Conservation (phyloP, 2,888 invertebrate species). For the Apantesis nais region DNA sequence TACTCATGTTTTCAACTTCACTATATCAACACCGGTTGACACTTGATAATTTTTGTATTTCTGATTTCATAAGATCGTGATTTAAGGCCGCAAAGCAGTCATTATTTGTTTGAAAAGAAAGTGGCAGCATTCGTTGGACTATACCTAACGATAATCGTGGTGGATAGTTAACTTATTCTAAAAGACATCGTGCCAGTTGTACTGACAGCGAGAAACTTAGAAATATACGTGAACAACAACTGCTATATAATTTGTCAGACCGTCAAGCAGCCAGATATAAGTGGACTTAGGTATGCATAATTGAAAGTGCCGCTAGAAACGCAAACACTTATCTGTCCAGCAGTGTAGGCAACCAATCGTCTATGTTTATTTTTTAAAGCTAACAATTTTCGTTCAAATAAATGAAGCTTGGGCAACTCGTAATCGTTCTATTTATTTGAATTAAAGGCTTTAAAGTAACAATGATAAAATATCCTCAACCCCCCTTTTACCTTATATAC, state of each 20-base stretch:
- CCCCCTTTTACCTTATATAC: too few relatives aligned
- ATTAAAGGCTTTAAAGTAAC: too few relatives aligned
- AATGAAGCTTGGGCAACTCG: slow-evolving; percentile 25
- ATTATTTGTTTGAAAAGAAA: background rate
- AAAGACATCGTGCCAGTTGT: slow-evolving; percentile 43
- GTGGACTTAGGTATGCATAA: slow-evolving; percentile 63
- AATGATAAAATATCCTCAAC: too few relatives aligned
- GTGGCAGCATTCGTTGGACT: background rate
- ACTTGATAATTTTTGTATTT: too few relatives aligned
- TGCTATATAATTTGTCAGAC: slow-evolving; percentile 68
- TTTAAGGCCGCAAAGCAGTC: background rate
- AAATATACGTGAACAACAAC: slow-evolving; percentile 58
- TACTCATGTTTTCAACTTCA: too few relatives aligned
- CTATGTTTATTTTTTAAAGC: slow-evolving; percentile 31
- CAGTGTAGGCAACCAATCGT: slow-evolving; percentile 39
- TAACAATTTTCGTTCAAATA: slow-evolving; percentile 21
- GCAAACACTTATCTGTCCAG: slow-evolving; percentile 46
- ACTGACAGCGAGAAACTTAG: slow-evolving; percentile 43
- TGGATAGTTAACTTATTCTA: background rate
- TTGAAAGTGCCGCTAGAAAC: slow-evolving; percentile 62
- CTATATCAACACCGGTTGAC: too few relatives aligned
- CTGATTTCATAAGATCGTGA: too few relatives aligned
- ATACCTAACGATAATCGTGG: too few relatives aligned
- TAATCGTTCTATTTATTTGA: slow-evolving; percentile 21
- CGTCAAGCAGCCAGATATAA: slow-evolving; percentile 62